Evolutionary conservation across 1,140 invertebrate genomes (phyloP).

Genomic region (Nasonia vitripennis): DNA sequence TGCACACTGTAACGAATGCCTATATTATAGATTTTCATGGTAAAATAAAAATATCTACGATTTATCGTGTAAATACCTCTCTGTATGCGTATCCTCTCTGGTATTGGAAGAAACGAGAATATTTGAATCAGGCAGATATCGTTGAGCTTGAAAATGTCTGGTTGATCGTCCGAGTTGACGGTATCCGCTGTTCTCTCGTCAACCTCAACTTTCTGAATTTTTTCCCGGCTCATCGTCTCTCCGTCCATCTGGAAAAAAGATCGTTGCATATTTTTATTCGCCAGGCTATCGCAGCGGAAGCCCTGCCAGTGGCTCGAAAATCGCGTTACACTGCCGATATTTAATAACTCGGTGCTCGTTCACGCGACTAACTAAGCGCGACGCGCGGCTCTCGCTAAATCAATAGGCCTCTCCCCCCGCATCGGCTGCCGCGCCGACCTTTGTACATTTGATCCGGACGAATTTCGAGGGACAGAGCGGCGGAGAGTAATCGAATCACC

Average conservation of each 20-base stretch:
- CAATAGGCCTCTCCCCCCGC: constrained; percentile 25
- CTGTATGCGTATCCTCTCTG: too few relatives aligned
- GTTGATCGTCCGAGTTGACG: too few relatives aligned
- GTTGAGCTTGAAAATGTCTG: too few relatives aligned
- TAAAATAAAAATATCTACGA: too few relatives aligned
- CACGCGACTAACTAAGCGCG: constrained; percentile 23
- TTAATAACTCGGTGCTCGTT: constrained; percentile 6
- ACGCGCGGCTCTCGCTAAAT: constrained; percentile 34
- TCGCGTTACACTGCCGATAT: background rate
- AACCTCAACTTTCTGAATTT: background rate
- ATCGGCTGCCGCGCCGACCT: constrained; percentile 56
- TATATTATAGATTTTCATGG: too few relatives aligned
- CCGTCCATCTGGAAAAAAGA: background rate
- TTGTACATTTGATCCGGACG: constrained; percentile 69
- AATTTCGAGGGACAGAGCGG: constrained; percentile 63
- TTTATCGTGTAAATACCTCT: too few relatives aligned
- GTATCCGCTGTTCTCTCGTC: background rate
- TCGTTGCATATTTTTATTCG: too few relatives aligned
- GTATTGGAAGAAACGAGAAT: too few relatives aligned
- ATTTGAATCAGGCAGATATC: too few relatives aligned
- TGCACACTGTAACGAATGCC: too few relatives aligned
- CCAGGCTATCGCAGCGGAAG: background rate
- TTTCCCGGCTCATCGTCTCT: background rate
- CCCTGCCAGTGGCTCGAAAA: background rate
- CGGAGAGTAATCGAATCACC: constrained; percentile 69